Evolutionary conservation across 1,140 invertebrate species (phyloP).

Genomic region (Trypoxylus dichotomus): DNA sequence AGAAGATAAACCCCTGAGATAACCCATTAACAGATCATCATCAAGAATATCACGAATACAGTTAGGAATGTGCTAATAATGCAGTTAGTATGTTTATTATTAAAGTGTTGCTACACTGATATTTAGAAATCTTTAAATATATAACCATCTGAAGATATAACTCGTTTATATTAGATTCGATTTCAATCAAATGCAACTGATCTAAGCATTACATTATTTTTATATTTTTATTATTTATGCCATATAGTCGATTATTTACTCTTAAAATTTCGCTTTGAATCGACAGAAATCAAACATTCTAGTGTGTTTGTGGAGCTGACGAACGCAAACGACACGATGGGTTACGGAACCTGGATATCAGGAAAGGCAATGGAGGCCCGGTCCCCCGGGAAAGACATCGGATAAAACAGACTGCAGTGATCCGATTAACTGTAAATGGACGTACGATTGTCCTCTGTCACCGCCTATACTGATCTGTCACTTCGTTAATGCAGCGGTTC

Average conservation of each 20-base stretch:
- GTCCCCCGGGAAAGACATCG: slow-evolving; percentile 23
- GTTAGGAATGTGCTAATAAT: too few relatives aligned
- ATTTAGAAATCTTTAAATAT: too few relatives aligned
- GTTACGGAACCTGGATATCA: not conserved
- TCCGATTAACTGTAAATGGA: slow-evolving; percentile 36
- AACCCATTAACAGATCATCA: too few relatives aligned
- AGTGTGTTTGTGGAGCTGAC: not conserved
- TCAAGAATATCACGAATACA: too few relatives aligned
- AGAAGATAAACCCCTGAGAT: too few relatives aligned
- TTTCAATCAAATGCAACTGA: too few relatives aligned
- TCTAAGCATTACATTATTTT: too few relatives aligned
- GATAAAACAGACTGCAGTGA: slow-evolving; percentile 31
- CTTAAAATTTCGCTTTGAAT: not conserved
- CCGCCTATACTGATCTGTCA: slow-evolving; percentile 32
- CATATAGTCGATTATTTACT: not conserved
- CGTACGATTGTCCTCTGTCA: slow-evolving; percentile 33
- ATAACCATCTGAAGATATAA: too few relatives aligned
- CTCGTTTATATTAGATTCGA: too few relatives aligned
- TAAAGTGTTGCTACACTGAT: too few relatives aligned
- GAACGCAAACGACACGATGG: not conserved
- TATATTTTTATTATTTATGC: too few relatives aligned
- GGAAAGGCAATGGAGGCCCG: not conserved
- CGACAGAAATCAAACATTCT: not conserved
- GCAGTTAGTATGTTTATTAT: too few relatives aligned
- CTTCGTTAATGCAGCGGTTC: slow-evolving; percentile 26